phyloP scores from a whole-genome alignment of 2,113 vertebrate species.

The Carassius auratus region DNA sequence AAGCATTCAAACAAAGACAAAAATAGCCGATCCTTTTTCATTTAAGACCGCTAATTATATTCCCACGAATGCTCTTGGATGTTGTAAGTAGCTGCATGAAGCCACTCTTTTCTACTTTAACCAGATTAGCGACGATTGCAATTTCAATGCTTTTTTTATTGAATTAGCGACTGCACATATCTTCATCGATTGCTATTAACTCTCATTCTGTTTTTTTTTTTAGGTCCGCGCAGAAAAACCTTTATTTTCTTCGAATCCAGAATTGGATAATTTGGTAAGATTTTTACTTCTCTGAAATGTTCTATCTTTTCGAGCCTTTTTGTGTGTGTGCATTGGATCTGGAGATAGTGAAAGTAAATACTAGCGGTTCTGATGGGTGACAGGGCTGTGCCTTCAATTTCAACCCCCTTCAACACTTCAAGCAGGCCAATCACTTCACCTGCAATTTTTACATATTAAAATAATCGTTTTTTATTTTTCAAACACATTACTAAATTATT shows the following conservation, averaged over 20 bases:
- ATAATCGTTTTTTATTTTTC: not conserved
- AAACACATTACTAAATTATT: not conserved
- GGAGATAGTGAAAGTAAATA: slow-evolving; percentile 62
- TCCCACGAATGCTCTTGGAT: not conserved
- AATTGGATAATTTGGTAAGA: slow-evolving; percentile 99
- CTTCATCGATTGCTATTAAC: slow-evolving; percentile 54
- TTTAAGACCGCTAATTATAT: not conserved
- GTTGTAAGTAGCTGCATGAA: not conserved
- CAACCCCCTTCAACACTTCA: slow-evolving; percentile 12
- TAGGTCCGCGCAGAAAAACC: slow-evolving; percentile 98
- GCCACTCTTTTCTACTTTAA: not conserved
- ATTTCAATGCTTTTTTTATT: not conserved
- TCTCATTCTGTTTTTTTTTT: slow-evolving; percentile 58
- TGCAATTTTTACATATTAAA: not conserved
- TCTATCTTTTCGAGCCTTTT: not conserved
- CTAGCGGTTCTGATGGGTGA: slow-evolving; percentile 57
- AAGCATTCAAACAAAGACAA: not conserved
- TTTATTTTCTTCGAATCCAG: slow-evolving; percentile 99
- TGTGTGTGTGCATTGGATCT: slow-evolving; percentile 49
- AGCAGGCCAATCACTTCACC: not conserved
- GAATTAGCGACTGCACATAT: not conserved
- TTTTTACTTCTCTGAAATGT: slow-evolving; percentile 20
- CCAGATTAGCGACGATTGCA: not conserved
- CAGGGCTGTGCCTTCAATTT: slow-evolving; percentile 30
- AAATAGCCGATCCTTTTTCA: not conserved